Percentiles rank a stretch among this genome's conserved stretches.
Conservation (phyloP, 2,797 vertebrate genomes). For the Pseudochromis fuscus region DNA sequence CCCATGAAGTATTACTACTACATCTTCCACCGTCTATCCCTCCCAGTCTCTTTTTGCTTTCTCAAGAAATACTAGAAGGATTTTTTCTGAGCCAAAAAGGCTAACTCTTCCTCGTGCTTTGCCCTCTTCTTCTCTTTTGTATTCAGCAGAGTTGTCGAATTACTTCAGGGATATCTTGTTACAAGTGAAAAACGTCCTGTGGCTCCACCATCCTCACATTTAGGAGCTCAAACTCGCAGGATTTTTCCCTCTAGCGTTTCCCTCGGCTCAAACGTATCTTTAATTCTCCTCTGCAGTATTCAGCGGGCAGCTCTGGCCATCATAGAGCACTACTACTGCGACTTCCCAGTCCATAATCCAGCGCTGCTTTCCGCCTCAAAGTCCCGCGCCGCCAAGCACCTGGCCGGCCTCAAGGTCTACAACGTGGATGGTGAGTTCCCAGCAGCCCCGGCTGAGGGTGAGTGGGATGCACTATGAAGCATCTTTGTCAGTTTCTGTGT, state of each 20-base stretch:
- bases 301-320: constrained; percentile 91
- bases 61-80: not conserved
- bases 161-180: constrained; percentile 27
- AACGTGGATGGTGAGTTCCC: constrained; percentile 91
- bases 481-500: constrained; percentile 4
- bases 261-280: not conserved
- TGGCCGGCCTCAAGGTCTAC: constrained; percentile 93
- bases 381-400: constrained; percentile 89
- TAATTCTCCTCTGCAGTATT: constrained; percentile 76
- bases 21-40: constrained; percentile 9
- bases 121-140: not conserved
- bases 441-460: constrained; percentile 73
- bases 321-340: constrained; percentile 92
- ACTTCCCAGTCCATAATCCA: constrained; percentile 92
- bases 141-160: constrained; percentile 15
- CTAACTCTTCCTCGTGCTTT: not conserved
- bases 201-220: not conserved
- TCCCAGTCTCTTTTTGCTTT: not conserved
- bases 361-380: constrained; percentile 89
- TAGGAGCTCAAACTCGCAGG: constrained; percentile 6
- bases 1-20: constrained; percentile 7
- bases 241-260: not conserved
- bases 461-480: constrained; percentile 54
- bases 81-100: constrained; percentile 19
- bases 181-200: constrained; percentile 18